Percentiles rank a stretch among this genome's conserved stretches.
phyloP scores from a whole-genome alignment of 2,888 invertebrate genomes.

The Nebria brevicollis region DNA sequence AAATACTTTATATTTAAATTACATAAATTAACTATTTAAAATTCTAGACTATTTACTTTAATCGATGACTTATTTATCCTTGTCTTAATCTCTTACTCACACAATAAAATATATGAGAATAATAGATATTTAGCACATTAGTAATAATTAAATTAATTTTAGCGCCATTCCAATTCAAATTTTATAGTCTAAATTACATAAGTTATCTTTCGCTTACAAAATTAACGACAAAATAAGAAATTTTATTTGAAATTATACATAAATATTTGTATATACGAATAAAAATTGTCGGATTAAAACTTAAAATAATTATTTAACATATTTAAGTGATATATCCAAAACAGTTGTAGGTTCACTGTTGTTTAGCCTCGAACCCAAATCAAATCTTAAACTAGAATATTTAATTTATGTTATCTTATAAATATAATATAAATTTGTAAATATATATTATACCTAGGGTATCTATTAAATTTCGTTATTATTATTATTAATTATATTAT shows the following conservation, averaged over 20 bases:
- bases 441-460: background rate
- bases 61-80: background rate
- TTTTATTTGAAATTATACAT: slow-evolving; percentile 2
- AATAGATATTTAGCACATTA: slow-evolving; percentile 6
- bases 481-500: background rate
- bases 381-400: slow-evolving; percentile 2
- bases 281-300: no score
- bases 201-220: no score
- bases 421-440: background rate
- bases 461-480: background rate
- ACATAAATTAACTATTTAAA: no score
- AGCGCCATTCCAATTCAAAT: slow-evolving; percentile 22
- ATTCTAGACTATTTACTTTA: background rate
- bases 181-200: background rate
- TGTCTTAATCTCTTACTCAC: background rate
- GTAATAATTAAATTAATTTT: slow-evolving; percentile 34
- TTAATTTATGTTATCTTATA: background rate
- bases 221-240: no score
- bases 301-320: background rate
- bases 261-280: background rate
- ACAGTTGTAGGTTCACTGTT: slow-evolving; percentile 7
- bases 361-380: slow-evolving; percentile 4
- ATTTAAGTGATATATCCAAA: slow-evolving; percentile 13
- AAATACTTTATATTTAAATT: background rate
- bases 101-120: background rate